phyloP scores from a whole-genome alignment of 2,888 invertebrate genomes.

The Rambutsinella grinnellia region DNA sequence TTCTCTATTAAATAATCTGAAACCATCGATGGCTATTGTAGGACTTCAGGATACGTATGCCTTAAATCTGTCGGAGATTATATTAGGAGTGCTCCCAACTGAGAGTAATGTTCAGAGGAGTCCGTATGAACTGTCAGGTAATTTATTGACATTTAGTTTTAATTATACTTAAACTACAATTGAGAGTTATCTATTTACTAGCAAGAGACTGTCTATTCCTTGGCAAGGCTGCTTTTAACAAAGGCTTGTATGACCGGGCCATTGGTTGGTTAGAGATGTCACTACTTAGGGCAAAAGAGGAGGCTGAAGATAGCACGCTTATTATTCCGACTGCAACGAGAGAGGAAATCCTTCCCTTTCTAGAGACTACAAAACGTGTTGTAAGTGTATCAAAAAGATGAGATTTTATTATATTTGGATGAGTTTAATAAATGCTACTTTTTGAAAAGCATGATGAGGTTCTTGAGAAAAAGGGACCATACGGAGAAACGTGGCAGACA shows the following conservation, averaged over 20 bases:
- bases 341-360: conserved; percentile 68
- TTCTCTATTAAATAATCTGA: no score
- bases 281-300: conserved; percentile 65
- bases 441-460: conserved; percentile 68
- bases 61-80: conserved; percentile 66
- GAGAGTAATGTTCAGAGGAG: conserved; percentile 54
- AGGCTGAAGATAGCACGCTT: conserved; percentile 58
- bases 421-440: no score
- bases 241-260: conserved; percentile 68
- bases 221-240: conserved; percentile 69
- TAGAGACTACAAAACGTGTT: conserved; percentile 67
- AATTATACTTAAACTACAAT: no score
- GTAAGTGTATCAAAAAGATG: conserved; percentile 61
- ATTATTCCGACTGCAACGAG: conserved; percentile 61
- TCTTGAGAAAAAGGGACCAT: conserved; percentile 66
- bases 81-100: conserved; percentile 62
- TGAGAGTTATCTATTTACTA: conserved; percentile 36
- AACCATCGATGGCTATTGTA: conserved; percentile 66
- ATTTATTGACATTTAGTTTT: no score
- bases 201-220: conserved; percentile 68
- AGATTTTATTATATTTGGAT: no score
- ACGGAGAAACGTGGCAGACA: conserved; percentile 67
- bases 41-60: conserved; percentile 67
- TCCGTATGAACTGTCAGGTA: conserved; percentile 62
- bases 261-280: conserved; percentile 68